These are phyloP conservation scores for Euura lappo DNA, from an alignment of 1,140 invertebrate species.

Conservation along the genomic window DNA sequence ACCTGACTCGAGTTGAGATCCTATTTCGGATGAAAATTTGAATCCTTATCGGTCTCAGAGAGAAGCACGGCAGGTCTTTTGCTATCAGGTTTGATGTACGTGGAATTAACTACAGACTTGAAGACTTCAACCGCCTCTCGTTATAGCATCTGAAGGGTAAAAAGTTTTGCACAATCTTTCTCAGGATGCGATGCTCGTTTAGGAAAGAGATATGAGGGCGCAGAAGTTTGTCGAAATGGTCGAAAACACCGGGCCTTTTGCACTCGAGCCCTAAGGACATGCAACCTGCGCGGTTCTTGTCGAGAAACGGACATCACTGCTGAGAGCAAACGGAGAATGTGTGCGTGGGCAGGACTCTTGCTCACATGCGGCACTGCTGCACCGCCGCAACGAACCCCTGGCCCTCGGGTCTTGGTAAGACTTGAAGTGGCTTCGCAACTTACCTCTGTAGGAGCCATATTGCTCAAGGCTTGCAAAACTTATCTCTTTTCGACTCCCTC, in stretches of 20 bases:
- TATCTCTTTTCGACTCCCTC: conserved; percentile 13
- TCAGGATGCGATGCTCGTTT: too few species aligned
- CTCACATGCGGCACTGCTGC: conserved; percentile 31
- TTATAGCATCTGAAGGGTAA: neutral
- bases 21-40: neutral
- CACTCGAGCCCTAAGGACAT: conserved; percentile 1
- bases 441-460: conserved; percentile 24
- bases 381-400: neutral
- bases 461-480: neutral
- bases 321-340: neutral
- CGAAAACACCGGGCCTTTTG: conserved; percentile 6
- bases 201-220: too few species aligned
- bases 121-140: neutral
- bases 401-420: conserved; percentile 29
- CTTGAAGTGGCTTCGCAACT: conserved; percentile 48
- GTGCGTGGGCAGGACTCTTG: conserved; percentile 46
- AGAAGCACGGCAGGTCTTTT: neutral
- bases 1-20: neutral
- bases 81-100: too few species aligned
- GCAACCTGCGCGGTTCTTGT: conserved; percentile 3
- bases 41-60: neutral
- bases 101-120: neutral
- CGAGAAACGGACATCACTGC: neutral
- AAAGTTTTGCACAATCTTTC: neutral
- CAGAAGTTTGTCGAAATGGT: neutral